A percentile compares a stretch with the other conserved stretches of the same genome.
These are phyloP conservation scores for Globicephala melas DNA, from an alignment of 2,113 vertebrate genomes.

Conservation along the genomic window DNA sequence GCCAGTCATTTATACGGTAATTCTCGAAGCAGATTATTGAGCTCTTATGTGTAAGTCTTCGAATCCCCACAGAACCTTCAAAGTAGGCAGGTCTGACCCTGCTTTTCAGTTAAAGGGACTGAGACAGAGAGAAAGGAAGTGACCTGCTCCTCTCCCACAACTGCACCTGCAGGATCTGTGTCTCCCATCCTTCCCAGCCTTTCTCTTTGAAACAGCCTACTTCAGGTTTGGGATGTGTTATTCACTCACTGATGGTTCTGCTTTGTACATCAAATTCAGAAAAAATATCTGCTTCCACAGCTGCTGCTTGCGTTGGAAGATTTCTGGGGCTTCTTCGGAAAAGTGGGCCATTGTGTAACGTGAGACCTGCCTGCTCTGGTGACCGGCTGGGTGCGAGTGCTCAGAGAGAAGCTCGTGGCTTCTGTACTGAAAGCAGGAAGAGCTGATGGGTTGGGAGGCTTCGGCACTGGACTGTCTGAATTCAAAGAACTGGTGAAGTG, in stretches of 20 bases:
- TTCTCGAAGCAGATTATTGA: neutral
- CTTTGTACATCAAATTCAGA: neutral
- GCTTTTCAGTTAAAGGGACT: neutral
- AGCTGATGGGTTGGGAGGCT: no score
- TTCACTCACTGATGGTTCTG: neutral
- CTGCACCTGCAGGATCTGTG: accelerated
- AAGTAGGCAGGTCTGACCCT: neutral
- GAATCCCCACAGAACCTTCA: neutral
- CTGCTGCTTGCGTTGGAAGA: neutral
- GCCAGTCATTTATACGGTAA: no score
- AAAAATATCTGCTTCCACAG: neutral
- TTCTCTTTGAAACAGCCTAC: neutral
- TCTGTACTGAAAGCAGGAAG: neutral
- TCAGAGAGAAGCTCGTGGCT: neutral
- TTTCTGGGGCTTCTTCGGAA: slow-evolving; percentile 11
- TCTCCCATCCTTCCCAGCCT: neutral
- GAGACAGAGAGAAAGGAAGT: neutral
- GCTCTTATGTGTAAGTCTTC: accelerated
- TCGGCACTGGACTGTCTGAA: neutral
- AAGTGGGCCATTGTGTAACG: neutral
- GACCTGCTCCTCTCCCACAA: neutral
- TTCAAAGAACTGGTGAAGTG: neutral
- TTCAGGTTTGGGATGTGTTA: neutral
- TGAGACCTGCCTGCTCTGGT: neutral
- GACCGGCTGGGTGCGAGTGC: neutral